phyloP scores from a whole-genome alignment of 1,140 invertebrate genomes.

The Ooceraea biroi region DNA sequence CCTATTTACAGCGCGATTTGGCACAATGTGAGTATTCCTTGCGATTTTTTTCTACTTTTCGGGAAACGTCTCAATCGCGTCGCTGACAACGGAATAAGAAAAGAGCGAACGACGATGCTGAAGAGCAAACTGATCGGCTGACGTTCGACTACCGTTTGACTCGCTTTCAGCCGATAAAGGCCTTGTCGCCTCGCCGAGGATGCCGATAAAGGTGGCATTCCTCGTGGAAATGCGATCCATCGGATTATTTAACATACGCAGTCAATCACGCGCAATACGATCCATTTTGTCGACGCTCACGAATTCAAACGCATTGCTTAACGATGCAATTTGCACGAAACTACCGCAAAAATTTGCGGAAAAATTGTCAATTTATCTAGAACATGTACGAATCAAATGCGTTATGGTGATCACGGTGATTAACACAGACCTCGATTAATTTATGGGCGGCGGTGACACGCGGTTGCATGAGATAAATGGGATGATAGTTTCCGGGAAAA shows the following conservation, averaged over 20 bases:
- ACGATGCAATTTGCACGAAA: background rate
- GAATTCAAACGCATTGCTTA: no score
- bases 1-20: background rate
- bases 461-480: background rate
- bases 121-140: conserved; percentile 32
- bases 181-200: background rate
- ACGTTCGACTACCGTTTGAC: conserved; percentile 27
- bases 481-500: background rate
- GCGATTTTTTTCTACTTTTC: background rate
- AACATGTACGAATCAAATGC: background rate
- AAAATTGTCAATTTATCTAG: background rate
- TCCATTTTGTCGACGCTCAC: background rate
- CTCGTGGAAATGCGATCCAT: conserved; percentile 1
- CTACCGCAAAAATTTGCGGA: background rate
- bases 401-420: background rate
- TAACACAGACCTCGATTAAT: background rate
- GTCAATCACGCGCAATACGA: background rate
- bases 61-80: background rate
- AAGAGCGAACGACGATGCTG: conserved; percentile 1
- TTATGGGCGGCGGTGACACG: background rate
- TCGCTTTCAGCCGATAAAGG: conserved; percentile 18
- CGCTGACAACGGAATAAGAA: background rate
- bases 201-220: background rate
- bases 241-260: conserved; percentile 5
- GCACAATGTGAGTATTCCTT: background rate